Percentiles rank a stretch among this genome's conserved stretches.
Evolutionary conservation across 2,888 invertebrate species (phyloP).

Genomic region (Drosophila merina): DNA sequence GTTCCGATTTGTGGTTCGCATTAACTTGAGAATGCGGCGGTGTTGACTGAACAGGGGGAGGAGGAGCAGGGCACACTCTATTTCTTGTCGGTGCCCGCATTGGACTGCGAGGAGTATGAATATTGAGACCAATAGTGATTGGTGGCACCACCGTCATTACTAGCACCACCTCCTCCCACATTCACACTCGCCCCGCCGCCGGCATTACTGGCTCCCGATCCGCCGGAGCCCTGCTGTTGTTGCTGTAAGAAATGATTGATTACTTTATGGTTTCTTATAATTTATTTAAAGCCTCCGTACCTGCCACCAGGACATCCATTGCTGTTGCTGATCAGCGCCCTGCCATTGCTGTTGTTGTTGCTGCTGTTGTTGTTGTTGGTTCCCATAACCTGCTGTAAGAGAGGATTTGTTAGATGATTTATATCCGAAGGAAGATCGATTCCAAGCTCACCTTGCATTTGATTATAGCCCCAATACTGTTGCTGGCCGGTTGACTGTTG

Average conservation of each 20-base stretch:
- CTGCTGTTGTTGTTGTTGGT: conserved; percentile 78
- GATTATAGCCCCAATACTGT: conserved; percentile 82
- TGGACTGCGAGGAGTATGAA: conserved; percentile 81
- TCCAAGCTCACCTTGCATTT: conserved; percentile 77
- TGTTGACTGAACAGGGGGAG: conserved; percentile 21
- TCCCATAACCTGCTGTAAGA: conserved; percentile 71
- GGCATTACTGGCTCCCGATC: conserved; percentile 55
- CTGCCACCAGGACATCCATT: conserved; percentile 84
- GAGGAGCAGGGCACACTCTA: conserved; percentile 30
- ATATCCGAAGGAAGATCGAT: background rate
- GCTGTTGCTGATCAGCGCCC: conserved; percentile 81
- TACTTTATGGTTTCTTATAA: conserved; percentile 38
- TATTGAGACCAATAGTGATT: conserved; percentile 83
- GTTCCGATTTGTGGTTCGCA: conserved; percentile 41
- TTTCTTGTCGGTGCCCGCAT: conserved; percentile 66
- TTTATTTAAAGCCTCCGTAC: conserved; percentile 55
- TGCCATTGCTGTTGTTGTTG: conserved; percentile 81
- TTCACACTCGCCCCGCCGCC: conserved; percentile 44
- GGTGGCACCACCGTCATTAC: conserved; percentile 70
- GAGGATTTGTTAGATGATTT: background rate
- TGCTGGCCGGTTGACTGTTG: conserved; percentile 66
- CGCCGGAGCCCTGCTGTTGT: conserved; percentile 60
- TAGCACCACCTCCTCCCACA: conserved; percentile 51
- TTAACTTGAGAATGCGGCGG: conserved; percentile 26
- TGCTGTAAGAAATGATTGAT: conserved; percentile 35